phyloP scores from a whole-genome alignment of 2,113 vertebrate species.

The Pica pica region DNA sequence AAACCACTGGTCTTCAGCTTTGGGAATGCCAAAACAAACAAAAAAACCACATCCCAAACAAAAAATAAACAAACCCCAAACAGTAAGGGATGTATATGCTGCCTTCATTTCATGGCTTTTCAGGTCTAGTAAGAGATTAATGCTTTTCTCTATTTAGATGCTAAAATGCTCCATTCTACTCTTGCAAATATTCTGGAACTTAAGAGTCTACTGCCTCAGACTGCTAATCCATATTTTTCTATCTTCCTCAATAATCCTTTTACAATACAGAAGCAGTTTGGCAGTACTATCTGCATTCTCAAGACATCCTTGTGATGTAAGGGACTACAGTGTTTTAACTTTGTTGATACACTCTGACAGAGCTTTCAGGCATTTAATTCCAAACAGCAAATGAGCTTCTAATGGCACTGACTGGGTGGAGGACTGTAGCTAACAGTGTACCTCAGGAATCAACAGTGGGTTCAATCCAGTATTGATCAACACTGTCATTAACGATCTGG shows the following conservation, averaged over 20 bases:
- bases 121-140: background rate
- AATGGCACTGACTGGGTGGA: background rate
- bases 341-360: background rate
- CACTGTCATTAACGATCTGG: too few species aligned
- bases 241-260: background rate
- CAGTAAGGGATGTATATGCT: background rate
- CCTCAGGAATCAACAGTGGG: background rate
- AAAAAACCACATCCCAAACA: accelerated
- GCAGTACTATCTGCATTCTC: background rate
- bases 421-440: background rate
- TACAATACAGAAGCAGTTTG: background rate
- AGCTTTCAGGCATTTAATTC: background rate
- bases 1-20: background rate
- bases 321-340: background rate
- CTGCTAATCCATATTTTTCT: background rate
- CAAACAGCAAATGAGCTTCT: background rate
- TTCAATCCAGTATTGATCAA: background rate
- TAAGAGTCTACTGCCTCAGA: background rate
- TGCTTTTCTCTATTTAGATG: background rate
- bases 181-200: background rate
- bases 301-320: background rate
- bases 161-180: background rate
- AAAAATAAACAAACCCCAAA: background rate
- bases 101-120: background rate
- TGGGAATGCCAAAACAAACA: background rate